Base-by-base conservation (phyloP, 2,113 vertebrate species). In the Ceuthmochares aereus region DNA sequence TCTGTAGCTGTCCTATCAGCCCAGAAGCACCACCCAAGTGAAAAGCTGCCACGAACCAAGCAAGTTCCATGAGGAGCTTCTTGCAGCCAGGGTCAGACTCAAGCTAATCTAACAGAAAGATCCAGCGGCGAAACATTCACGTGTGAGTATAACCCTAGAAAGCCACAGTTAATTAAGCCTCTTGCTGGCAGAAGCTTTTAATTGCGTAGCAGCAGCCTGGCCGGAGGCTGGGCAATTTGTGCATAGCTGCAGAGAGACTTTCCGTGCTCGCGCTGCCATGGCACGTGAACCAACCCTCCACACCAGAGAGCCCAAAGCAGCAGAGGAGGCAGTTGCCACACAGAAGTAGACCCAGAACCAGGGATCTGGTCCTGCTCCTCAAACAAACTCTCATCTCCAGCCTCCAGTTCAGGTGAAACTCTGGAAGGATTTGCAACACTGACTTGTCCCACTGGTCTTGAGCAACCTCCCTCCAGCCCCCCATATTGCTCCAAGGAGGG, bases 81-180 rank as follows among this genome's bases (percentile, higher is more conserved):
- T 64, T 68, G 59, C 85, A 79, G 69, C 51, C 2, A 0, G 72
- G 74, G 83, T 58, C 27, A 37, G 78, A 83, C 29, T 47, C 60
- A 68, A 49, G 72, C 75, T 94, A 80, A 88, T 73, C 79, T 49
- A 67, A 40, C 80, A 84, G 90, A 94, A 87, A 45, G 30, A 59
- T 59, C 73, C 62, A 52, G 89, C 92, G 92, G 69, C 76, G 79
- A 93, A 89, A 32, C 82, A 64, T 42, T 59, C 56, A 52, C 15
- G 3, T 68, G 88, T 47, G 91, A 62, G 30, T 56, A 45, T 36
- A 89, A 84, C 76, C 89, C 77, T 56, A 10, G 80, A 96, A 93
- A 96, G 49, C 49, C 84, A 67, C 60, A 19, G 21, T 89, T 97
- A 95, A 97, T 97, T 95, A 95, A 96, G 82, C 93, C 86, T 93